These are phyloP conservation scores for Dipodomys stephensi DNA, from an alignment of 2,113 vertebrate genomes.

Conservation along the genomic window DNA sequence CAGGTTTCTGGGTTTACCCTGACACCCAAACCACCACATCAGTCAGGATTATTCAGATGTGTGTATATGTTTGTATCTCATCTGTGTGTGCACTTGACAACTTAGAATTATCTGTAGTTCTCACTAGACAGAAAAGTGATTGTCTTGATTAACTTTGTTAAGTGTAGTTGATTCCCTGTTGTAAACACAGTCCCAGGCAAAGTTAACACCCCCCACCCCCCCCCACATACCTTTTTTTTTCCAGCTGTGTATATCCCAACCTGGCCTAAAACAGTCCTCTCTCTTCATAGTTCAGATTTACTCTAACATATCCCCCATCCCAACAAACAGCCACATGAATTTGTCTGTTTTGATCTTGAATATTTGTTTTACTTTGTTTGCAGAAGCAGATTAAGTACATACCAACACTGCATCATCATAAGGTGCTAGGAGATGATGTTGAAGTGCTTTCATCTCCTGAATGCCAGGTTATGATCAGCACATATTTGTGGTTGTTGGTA, in stretches of 20 bases:
- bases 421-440: background rate
- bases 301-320: background rate
- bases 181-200: background rate
- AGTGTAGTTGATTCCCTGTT: background rate
- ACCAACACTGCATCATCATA: background rate
- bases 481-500: background rate
- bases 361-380: slow-evolving; percentile 26
- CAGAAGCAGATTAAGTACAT: background rate
- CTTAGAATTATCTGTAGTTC: background rate
- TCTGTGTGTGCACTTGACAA: background rate
- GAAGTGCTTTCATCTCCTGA: background rate
- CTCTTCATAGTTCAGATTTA: background rate
- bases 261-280: background rate
- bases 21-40: background rate
- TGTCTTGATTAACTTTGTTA: background rate
- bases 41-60: background rate
- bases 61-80: background rate
- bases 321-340: background rate
- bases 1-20: slow-evolving; percentile 26
- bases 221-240: background rate
- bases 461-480: background rate
- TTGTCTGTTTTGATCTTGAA: background rate
- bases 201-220: too few species aligned
- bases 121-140: background rate
- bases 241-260: background rate